Conservation (phyloP, 23 tunicate genomes). For the Aplidium turbinatum region DNA sequence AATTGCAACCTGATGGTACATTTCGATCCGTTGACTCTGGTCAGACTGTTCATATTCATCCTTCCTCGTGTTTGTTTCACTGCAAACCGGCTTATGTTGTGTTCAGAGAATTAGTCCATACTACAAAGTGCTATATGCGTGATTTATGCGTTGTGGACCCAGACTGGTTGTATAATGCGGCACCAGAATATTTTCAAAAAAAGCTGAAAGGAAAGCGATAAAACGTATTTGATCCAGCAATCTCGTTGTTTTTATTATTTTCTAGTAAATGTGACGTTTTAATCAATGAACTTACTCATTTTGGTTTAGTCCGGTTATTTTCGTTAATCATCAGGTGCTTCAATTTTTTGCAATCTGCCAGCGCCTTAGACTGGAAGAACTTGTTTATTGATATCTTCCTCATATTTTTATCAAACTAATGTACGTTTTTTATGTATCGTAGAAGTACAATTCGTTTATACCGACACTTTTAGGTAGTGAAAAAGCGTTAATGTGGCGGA, state of each 20-base stretch:
- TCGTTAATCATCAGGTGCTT: no score
- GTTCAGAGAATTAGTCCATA: constrained; percentile 69
- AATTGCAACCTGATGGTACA: constrained; percentile 72
- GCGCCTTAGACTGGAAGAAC: no score
- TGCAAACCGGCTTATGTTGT: constrained; percentile 90
- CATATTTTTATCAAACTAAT: no score
- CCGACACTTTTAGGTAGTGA: no score
- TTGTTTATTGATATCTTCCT: no score
- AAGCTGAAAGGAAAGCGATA: constrained; percentile 35
- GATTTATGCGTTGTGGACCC: constrained; percentile 93
- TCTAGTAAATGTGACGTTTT: no score
- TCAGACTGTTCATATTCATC: constrained; percentile 84
- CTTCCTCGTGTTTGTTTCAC: constrained; percentile 85
- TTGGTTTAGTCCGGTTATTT: no score
- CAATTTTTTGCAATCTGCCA: no score
- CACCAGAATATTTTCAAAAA: constrained; percentile 77
- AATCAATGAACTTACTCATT: no score
- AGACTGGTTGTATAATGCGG: constrained; percentile 83
- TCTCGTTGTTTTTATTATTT: neutral
- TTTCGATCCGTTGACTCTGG: constrained; percentile 62
- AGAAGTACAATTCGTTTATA: no score
- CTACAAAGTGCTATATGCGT: constrained; percentile 86
- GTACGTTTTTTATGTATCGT: no score
- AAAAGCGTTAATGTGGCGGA: no score
- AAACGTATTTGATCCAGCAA: neutral